Base-by-base conservation (phyloP, 2,113 vertebrate genomes). In the Dendrocopos noguchii region DNA sequence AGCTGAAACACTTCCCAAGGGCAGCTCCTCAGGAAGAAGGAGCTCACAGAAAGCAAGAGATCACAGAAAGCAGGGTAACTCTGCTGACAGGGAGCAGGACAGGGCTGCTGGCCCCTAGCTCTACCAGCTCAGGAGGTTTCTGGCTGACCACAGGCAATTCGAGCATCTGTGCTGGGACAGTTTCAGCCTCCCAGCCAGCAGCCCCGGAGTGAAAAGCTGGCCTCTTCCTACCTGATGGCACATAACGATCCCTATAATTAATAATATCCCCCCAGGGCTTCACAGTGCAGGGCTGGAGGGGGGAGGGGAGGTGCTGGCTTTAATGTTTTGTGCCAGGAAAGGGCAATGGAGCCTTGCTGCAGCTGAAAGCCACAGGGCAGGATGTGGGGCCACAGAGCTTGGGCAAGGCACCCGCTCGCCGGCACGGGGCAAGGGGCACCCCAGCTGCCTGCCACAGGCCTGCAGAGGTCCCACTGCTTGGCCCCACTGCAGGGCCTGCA, bases 161-260 rank as follows among this genome's bases (percentile, higher is more conserved):
- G 25, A 83, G 57, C 31, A 67, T 59, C 50, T 5, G 4, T 1
- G 5, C 61, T 86, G 86, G 77, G 78, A 83, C 3, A 21, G 74
- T 78, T 68, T 88, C 88, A 88, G 73, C 36, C 61, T 94, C 81
- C 65, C 68, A 66, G 73, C 53, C 76, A 92, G 70, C 53, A 87
- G 84, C n/a, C 90, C 88, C 57, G 85, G 33, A 93, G 91, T 29
- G 66, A 73, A 95, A 93, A 77, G 87, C 91, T 92, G 70, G 75
- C 34, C 53, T 95, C 73, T 16, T 78, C 61, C 66, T 83, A 96
- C 95, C 87, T 96, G 95, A 94, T 83, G 90, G 87, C 85, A 91
- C 87, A 95, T 96, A 96, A 96, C 17, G 90, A 96, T 96, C 87
- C 64, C 85, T 81, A 76, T 50, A 93, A 96, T 91, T 94, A 96